These are phyloP conservation scores for Ctenicera cuprea DNA, from an alignment of 2,888 invertebrate genomes.

Conservation along the genomic window DNA sequence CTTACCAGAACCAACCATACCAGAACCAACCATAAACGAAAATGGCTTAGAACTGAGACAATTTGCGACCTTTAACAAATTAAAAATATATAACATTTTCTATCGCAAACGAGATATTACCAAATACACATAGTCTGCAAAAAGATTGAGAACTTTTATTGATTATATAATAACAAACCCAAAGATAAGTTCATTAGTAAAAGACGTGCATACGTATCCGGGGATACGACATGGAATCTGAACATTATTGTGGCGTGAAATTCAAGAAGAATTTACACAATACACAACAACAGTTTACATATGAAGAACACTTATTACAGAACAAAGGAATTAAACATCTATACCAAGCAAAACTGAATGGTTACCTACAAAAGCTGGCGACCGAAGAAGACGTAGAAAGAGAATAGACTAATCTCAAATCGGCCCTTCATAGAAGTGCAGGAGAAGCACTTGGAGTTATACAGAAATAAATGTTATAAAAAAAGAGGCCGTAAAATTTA, in stretches of 20 bases:
- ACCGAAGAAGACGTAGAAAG: background rate
- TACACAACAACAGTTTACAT: background rate
- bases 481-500: background rate
- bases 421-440: background rate
- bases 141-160: background rate
- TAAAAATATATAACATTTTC: background rate
- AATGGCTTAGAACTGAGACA: background rate
- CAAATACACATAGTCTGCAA: background rate
- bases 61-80: slow-evolving; percentile 4
- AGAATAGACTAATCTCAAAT: slow-evolving; percentile 1
- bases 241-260: background rate
- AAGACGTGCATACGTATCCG: too few relatives aligned
- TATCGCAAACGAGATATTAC: background rate
- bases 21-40: background rate
- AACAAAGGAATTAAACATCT: background rate
- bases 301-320: background rate
- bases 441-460: background rate
- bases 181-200: background rate
- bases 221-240: background rate
- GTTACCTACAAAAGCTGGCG: background rate
- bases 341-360: background rate
- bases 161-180: background rate
- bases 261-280: background rate
- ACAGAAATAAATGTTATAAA: background rate
- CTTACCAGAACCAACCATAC: too few relatives aligned